These are phyloP conservation scores for Agonopterix heracliana DNA, from an alignment of 2,888 invertebrate species.

Conservation along the genomic window DNA sequence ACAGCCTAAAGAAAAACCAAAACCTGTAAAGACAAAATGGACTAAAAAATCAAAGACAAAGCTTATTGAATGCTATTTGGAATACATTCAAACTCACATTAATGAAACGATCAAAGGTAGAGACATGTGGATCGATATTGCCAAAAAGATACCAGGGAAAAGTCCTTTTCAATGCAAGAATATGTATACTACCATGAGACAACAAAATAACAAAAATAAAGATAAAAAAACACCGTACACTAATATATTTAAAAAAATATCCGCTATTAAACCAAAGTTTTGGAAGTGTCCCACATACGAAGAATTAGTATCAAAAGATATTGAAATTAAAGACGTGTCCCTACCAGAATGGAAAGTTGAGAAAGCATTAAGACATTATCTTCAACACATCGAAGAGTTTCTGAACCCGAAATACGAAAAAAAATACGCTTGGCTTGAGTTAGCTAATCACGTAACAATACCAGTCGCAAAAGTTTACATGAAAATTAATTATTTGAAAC, in stretches of 20 bases:
- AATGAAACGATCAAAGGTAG: constrained; percentile 39
- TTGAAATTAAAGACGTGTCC: constrained; percentile 37
- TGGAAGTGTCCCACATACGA: neutral
- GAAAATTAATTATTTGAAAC: constrained; percentile 58
- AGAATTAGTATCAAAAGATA: neutral
- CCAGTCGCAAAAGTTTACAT: constrained; percentile 49
- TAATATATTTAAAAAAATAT: constrained; percentile 42
- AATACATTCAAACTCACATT: constrained; percentile 44
- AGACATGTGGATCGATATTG: constrained; percentile 56
- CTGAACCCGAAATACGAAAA: constrained; percentile 54
- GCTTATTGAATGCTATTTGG: constrained; percentile 45
- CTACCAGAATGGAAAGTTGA: constrained; percentile 42
- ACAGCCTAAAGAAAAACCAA: constrained; percentile 2
- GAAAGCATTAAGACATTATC: constrained; percentile 48
- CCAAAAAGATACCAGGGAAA: constrained; percentile 40
- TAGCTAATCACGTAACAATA: constrained; percentile 42
- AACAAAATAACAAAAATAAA: constrained; percentile 21
- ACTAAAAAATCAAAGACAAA: constrained; percentile 44
- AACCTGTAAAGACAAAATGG: constrained; percentile 36
- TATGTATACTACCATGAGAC: constrained; percentile 44
- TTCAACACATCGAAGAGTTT: constrained; percentile 57
- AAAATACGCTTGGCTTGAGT: constrained; percentile 55
- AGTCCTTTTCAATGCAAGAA: constrained; percentile 42
- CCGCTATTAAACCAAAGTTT: constrained; percentile 43
- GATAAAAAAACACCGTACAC: constrained; percentile 24